Evolutionary conservation across 2,113 vertebrate genomes (phyloP).

Genomic region (Isichthys henryi): DNA sequence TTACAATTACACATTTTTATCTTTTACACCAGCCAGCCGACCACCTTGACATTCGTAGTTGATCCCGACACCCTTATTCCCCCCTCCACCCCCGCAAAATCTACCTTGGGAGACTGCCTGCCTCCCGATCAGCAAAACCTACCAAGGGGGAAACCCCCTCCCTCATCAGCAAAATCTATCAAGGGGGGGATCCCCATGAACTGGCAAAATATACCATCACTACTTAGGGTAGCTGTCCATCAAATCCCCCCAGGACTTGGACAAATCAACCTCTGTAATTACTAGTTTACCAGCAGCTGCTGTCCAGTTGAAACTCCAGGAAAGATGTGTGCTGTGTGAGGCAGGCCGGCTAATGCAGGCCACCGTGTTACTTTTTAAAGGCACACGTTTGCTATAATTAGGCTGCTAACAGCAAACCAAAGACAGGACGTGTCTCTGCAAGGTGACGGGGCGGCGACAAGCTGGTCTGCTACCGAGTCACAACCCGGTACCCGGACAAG

Average conservation of each 20-base stretch:
- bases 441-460: not conserved
- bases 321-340: not conserved
- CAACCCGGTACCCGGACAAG: not conserved
- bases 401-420: not conserved
- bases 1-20: not conserved
- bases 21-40: not conserved
- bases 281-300: not conserved
- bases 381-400: not conserved
- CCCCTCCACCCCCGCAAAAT: not conserved
- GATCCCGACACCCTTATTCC: not conserved
- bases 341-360: not conserved
- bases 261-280: not conserved
- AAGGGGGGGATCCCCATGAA: not conserved
- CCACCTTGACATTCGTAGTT: not conserved
- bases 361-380: not conserved
- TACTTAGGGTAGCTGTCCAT: not conserved
- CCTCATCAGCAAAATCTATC: not conserved
- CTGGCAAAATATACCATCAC: not conserved
- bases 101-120: too few species aligned
- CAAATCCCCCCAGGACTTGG: not conserved
- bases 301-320: not conserved
- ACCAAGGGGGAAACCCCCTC: not conserved
- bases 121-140: too few species aligned
- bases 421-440: not conserved
- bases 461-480: not conserved